Conservation (phyloP, 2,797 vertebrate species). For the Gymnopithys bicolor region DNA sequence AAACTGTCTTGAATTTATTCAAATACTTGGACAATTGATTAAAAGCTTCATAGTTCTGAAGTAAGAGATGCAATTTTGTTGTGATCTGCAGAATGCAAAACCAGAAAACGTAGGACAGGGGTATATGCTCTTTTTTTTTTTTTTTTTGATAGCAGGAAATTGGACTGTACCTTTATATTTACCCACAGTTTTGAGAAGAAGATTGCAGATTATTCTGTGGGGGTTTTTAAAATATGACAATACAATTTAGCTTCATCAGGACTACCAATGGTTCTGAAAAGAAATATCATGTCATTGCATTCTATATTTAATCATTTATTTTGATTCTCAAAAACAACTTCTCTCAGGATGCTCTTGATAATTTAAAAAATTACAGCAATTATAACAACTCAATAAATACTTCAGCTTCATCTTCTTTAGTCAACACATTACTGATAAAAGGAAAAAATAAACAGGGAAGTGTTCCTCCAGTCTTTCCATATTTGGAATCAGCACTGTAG, state of each 20-base stretch:
- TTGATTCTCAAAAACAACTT: slow-evolving; percentile 29
- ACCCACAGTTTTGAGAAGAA: background rate
- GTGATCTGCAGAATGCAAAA: background rate
- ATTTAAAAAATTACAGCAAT: slow-evolving; percentile 56
- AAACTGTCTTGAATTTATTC: background rate
- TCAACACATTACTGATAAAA: background rate
- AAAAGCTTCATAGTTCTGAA: background rate
- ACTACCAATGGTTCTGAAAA: background rate
- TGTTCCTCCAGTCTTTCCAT: background rate
- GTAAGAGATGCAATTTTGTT: background rate
- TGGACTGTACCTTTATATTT: background rate
- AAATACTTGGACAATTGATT: background rate
- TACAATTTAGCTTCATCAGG: background rate
- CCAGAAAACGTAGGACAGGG: background rate
- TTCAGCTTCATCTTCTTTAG: slow-evolving; percentile 40
- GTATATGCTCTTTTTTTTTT: background rate
- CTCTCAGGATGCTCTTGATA: slow-evolving; percentile 55
- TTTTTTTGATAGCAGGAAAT: background rate
- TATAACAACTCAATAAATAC: slow-evolving; percentile 50
- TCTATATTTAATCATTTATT: slow-evolving; percentile 41
- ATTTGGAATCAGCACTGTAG: background rate
- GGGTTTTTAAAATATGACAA: background rate
- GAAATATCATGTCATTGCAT: background rate
- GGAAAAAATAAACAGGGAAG: background rate
- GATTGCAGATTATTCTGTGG: background rate